Conservation (phyloP, 1,140 invertebrate species). For the Frieseomelitta varia region DNA sequence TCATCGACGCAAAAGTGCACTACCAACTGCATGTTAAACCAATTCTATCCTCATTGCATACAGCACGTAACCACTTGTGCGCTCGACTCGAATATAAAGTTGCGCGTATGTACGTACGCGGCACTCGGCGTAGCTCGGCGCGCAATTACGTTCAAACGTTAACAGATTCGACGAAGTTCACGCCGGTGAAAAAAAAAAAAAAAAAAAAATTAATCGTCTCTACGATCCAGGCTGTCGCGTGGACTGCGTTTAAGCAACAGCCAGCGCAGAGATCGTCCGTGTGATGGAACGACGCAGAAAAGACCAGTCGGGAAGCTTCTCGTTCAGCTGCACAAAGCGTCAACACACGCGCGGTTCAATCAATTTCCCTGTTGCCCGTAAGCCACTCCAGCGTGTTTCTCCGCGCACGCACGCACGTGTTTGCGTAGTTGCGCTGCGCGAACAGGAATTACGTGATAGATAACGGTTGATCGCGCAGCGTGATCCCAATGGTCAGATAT, state of each 20-base stretch:
- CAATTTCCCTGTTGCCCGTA: conserved; percentile 49
- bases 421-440: conserved; percentile 6
- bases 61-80: background rate
- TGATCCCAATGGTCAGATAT: conserved; percentile 29
- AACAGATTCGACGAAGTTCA: background rate
- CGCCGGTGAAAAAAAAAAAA: too few relatives aligned
- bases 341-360: conserved; percentile 25
- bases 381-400: conserved; percentile 19
- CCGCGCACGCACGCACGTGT: background rate
- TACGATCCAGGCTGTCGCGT: conserved; percentile 8
- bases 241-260: conserved; percentile 7
- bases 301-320: background rate
- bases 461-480: conserved; percentile 49
- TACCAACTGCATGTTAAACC: background rate
- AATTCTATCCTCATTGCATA: background rate
- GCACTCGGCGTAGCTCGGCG: background rate
- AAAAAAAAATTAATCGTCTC: conserved; percentile 32
- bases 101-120: background rate
- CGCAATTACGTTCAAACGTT: conserved; percentile 10
- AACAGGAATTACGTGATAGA: conserved; percentile 40
- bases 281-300: background rate
- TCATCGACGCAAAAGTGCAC: background rate
- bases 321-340: conserved; percentile 35
- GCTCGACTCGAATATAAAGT: background rate
- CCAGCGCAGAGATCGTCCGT: background rate